Evolutionary conservation across 2,113 vertebrate genomes (phyloP).

Genomic region (Vicugna pacos): DNA sequence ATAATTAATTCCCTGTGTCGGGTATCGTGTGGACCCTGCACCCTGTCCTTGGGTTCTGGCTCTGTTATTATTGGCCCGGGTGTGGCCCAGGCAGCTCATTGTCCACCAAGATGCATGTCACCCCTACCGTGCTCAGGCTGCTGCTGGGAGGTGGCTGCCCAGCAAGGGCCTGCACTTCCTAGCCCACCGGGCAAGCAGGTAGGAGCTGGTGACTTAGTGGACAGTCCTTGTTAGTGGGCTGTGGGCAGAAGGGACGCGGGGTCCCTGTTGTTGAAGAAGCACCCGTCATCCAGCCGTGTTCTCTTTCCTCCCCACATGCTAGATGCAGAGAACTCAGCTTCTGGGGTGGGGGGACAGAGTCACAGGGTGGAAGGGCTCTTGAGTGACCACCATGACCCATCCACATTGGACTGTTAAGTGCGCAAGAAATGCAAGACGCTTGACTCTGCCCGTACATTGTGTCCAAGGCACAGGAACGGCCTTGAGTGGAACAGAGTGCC

Average conservation of each 20-base stretch:
- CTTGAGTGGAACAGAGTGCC: too few species aligned
- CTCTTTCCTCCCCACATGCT: rapidly evolving
- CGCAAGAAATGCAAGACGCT: neutral
- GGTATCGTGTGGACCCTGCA: rapidly evolving
- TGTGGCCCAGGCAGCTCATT: neutral
- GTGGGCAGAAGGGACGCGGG: neutral
- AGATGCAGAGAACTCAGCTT: rapidly evolving
- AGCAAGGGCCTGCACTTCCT: neutral
- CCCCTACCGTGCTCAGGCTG: neutral
- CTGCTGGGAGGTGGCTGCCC: neutral
- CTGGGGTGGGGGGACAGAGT: neutral
- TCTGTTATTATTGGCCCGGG: rapidly evolving
- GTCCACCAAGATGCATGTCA: rapidly evolving
- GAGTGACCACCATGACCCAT: neutral
- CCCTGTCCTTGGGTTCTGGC: neutral
- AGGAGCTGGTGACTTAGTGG: rapidly evolving
- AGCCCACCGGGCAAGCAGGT: rapidly evolving
- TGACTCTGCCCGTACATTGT: rapidly evolving
- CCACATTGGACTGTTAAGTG: rapidly evolving
- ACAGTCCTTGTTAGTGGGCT: rapidly evolving
- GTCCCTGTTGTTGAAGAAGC: neutral
- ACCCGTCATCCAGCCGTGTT: rapidly evolving
- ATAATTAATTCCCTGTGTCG: rapidly evolving
- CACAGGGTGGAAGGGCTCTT: neutral
- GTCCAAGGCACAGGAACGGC: neutral